Evolutionary conservation across 23 tunicate genomes (phyloP).

Genomic region (Aplidium turbinatum): DNA sequence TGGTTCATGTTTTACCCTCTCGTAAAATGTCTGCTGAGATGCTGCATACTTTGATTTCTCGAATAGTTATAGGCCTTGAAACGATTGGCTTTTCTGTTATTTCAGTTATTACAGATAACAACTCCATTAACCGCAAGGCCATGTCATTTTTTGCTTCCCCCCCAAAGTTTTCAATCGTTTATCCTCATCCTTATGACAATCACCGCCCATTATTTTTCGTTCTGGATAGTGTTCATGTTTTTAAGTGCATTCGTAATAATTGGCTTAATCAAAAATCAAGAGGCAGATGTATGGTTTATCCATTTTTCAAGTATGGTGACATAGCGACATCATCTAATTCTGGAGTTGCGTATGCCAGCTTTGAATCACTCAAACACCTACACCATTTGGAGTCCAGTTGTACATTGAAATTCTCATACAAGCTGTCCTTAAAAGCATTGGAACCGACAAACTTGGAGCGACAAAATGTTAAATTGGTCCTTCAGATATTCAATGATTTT

Average conservation of each 20-base stretch:
- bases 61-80: constrained; percentile 12
- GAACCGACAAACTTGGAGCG: constrained; percentile 18
- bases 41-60: neutral
- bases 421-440: constrained; percentile 17
- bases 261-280: constrained; percentile 23
- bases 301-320: constrained; percentile 16
- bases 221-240: constrained; percentile 20
- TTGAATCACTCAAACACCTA: neutral
- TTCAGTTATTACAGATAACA: neutral
- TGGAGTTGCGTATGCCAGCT: constrained; percentile 4
- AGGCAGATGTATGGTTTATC: constrained; percentile 1
- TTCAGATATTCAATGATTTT: constrained; percentile 24
- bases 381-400: constrained; percentile 1
- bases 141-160: constrained; percentile 27
- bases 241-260: constrained; percentile 31
- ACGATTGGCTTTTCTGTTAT: constrained; percentile 14
- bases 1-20: constrained; percentile 10
- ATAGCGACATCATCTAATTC: constrained; percentile 3
- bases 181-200: constrained; percentile 16
- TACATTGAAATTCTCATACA: constrained; percentile 4
- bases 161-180: constrained; percentile 13
- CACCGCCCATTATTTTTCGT: constrained; percentile 15
- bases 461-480: constrained; percentile 11
- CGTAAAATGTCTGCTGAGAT: constrained; percentile 4
- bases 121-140: constrained; percentile 25